Evolutionary conservation across 2,113 vertebrate species (phyloP).

Genomic region (Holacanthus passer): DNA sequence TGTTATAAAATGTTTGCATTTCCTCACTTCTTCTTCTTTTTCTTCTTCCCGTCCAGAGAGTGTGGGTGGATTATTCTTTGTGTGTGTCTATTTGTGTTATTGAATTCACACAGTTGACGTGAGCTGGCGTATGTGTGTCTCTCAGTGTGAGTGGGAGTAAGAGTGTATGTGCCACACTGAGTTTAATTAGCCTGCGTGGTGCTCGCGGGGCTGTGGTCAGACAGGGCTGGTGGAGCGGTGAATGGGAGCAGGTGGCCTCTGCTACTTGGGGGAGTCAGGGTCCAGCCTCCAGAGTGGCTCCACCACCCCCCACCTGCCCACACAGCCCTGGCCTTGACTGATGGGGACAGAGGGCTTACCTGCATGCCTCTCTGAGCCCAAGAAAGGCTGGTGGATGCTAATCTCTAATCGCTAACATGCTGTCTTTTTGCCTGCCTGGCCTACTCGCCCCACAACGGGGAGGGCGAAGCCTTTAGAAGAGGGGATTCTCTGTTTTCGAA

Average conservation of each 20-base stretch:
- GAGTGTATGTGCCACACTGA: constrained; percentile 72
- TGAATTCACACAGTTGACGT: constrained; percentile 59
- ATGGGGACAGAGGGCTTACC: constrained; percentile 60
- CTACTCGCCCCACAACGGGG: constrained; percentile 8
- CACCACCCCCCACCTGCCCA: constrained; percentile 27
- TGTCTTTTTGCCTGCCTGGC: constrained; percentile 48
- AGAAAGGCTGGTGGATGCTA: constrained; percentile 33
- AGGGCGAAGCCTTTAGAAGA: constrained; percentile 38
- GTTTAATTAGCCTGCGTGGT: constrained; percentile 80
- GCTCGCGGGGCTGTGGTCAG: constrained; percentile 67
- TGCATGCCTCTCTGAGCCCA: constrained; percentile 45
- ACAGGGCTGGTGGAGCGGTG: constrained; percentile 61
- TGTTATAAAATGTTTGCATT: constrained; percentile 69
- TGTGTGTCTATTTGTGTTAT: constrained; percentile 67
- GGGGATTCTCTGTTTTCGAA: constrained; percentile 43
- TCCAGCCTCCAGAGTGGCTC: constrained; percentile 41
- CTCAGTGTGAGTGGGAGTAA: constrained; percentile 70
- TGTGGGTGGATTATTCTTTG: constrained; percentile 65
- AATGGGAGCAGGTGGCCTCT: constrained; percentile 80
- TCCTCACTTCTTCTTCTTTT: constrained; percentile 60
- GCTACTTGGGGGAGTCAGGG: constrained; percentile 63
- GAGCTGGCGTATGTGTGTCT: constrained; percentile 62
- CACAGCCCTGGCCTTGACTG: constrained; percentile 52
- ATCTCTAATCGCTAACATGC: constrained; percentile 48
- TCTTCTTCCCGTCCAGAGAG: constrained; percentile 25